Base-by-base conservation (phyloP, 2,113 vertebrate genomes). In the Lophotis ruficrista region DNA sequence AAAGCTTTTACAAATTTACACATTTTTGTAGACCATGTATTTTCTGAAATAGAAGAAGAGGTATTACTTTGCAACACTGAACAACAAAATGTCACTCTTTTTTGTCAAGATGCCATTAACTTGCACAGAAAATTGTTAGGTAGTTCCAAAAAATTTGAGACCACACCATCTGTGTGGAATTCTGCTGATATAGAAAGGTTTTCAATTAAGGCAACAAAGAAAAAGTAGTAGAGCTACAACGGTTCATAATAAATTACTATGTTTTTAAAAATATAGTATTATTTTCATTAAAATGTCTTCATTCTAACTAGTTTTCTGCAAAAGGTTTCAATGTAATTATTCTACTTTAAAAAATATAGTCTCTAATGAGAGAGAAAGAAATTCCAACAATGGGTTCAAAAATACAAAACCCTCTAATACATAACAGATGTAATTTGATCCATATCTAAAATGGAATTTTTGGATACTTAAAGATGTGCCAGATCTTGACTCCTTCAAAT, bases 21-120 rank as follows among this genome's bases (percentile, higher is more conserved):
- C 98, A 98, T 68, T 97, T 96, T 58, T 98, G 92, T 66, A 99
- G 97, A 81, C 97, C 98, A 88, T 94, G 95, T 92, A 98, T 99
- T 90, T 97, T 98, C 98, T 99, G 33, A 80, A 81, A 62, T 57
- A 91, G 87, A 96, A 83, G 62, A 76, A 72, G n/a, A n/a, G 8
- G 2, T 22, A 48, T 76, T 71, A 50, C 25, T 79, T 83, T 72
- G 31, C 10, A 76, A 27, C 22, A 31, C 22, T 17, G 53, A 75
- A 71, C 3, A 80, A 61, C 6, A 82, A 77, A 69, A 76, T 13
- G 14, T 9, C 54, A 35, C 12, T 47, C 53, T 73, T 31, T 89
- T 27, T 30, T 30, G 18, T 79, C 17, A 64, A 82, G 9, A 19
- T 43, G 30, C 20, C 30, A 51, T 30, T 57, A 73, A 47, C 13